Evolutionary conservation across 2,797 vertebrate genomes (phyloP).

Genomic region (Bucorvus abyssinicus): DNA sequence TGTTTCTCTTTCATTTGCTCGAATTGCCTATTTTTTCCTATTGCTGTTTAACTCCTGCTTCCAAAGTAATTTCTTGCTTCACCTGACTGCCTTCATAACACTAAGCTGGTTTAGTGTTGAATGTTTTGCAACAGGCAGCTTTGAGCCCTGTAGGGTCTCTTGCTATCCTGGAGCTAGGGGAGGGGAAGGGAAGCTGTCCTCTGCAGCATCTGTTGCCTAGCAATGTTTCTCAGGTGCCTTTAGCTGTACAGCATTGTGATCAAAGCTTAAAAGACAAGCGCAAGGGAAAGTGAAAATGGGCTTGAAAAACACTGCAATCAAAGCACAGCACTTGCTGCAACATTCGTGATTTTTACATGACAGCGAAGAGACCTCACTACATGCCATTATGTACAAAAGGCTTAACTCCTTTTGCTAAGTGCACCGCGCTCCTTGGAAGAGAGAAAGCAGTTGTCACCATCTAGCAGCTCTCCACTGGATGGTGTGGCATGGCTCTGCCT

Average conservation of each 20-base stretch:
- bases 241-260: conserved; percentile 18
- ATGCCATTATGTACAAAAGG: neutral
- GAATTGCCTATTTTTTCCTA: neutral
- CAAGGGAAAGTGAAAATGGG: neutral
- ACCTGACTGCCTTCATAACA: neutral
- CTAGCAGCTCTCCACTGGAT: neutral
- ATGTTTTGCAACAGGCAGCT: neutral
- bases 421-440: neutral
- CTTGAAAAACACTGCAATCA: conserved; percentile 2
- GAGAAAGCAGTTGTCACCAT: neutral
- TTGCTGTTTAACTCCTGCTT: neutral
- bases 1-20: neutral
- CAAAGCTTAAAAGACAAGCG: conserved; percentile 4
- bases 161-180: neutral
- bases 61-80: neutral
- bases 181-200: conserved; percentile 35
- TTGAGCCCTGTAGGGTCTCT: neutral
- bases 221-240: conserved; percentile 59
- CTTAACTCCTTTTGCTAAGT: neutral
- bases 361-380: neutral
- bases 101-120: neutral
- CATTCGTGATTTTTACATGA: neutral
- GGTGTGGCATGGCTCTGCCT: rapidly evolving
- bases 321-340: neutral
- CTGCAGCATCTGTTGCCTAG: conserved; percentile 68